A percentile compares a stretch with the other conserved stretches of the same genome.
These are phyloP conservation scores for Zhengitettix transpicula DNA, from an alignment of 2,888 invertebrate genomes.

Conservation along the genomic window DNA sequence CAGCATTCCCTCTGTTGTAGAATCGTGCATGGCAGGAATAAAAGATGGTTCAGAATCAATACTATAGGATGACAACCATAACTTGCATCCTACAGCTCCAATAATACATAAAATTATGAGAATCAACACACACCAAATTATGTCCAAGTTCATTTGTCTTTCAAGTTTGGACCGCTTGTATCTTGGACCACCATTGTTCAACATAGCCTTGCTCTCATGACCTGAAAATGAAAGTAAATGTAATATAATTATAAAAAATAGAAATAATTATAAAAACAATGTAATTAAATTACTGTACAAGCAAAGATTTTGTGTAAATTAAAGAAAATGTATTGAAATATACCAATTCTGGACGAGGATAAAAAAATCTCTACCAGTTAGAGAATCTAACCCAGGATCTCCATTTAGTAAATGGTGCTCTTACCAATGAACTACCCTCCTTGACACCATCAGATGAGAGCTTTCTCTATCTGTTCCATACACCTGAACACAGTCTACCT, in stretches of 20 bases:
- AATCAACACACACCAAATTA: constrained; percentile 90
- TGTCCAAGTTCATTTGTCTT: constrained; percentile 86
- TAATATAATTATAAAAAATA: background rate
- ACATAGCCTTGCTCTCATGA: constrained; percentile 94
- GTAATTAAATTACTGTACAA: background rate
- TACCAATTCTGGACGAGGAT: background rate
- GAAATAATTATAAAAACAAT: background rate
- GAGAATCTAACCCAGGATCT: too few species aligned
- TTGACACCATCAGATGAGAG: too few species aligned
- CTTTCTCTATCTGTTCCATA: too few species aligned
- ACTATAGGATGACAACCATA: constrained; percentile 54
- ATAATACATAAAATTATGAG: constrained; percentile 75
- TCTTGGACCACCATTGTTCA: constrained; percentile 89
- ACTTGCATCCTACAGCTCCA: constrained; percentile 78
- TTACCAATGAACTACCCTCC: too few species aligned
- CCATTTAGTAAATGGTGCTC: too few species aligned
- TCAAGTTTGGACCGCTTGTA: constrained; percentile 87
- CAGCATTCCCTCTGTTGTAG: constrained; percentile 58
- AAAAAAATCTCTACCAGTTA: background rate
- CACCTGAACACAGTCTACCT: too few species aligned
- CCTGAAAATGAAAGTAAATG: constrained; percentile 31
- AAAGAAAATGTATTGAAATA: background rate
- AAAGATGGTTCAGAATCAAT: constrained; percentile 41
- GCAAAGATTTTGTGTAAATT: background rate
- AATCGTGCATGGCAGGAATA: constrained; percentile 41